Evolutionary conservation across 2,888 invertebrate species (phyloP), one percentile per base, ranked within the genome.

Genomic region (Drosophila rubida): DNA sequence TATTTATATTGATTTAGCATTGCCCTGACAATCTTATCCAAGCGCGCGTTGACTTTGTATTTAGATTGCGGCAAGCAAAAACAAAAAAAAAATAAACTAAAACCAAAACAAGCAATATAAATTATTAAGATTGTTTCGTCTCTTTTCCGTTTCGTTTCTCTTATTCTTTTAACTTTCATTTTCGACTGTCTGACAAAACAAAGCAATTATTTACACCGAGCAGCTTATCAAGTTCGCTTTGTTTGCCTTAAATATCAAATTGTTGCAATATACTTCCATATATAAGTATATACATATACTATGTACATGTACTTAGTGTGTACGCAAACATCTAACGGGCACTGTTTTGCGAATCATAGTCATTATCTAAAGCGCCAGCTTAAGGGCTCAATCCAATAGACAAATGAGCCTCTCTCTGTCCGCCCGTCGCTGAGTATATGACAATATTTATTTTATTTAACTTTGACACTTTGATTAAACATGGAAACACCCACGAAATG

Each of bases 311-410:
- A 62, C 61, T 57, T 62, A 57, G 25, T 59, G 46, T 42, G 48
- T 27, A 19, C 16, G 45, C 11, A 68, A 32, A 53, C 39, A 45
- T 35, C 45, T 7, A 53, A 19, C 51, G 61, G 48, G 16, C 48
- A 67, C 22, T 55, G 55, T 62, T n/a, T 71, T 60, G 51, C 70
- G 69, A 82, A 87, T 79, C 80, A 79, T 61, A 67, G 83, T 69
- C 88, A 86, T 87, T 82, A 87, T 79, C 88, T 85, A 78, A 78
- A 87, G 83, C 82, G 57, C 69, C 70, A 70, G 86, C 82, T 87
- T 87, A 87, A 75, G 45, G 59, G 76, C 86, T 87, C 76, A 75
- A 51, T 45, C 44, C 66, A 50, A 59, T 68, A 69, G 83, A 82
- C 83, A 87, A 82, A 87, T 82, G 72, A 67, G 81, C 49, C 22